These are phyloP conservation scores for Hyles vespertilio DNA, from an alignment of 1,140 invertebrate genomes.

Conservation along the genomic window DNA sequence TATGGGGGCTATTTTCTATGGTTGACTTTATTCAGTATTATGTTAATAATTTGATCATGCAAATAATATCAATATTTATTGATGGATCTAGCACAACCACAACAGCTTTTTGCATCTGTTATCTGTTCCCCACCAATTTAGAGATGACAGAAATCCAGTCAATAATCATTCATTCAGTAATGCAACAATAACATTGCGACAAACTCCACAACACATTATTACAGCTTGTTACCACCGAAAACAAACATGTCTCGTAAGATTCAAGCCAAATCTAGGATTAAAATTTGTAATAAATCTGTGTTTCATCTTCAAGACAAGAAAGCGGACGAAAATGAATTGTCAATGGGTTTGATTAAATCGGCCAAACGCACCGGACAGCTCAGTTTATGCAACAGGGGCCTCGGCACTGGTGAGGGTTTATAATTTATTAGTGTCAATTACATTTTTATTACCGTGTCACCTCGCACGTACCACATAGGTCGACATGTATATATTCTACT, in stretches of 20 bases:
- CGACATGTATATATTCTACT: no score
- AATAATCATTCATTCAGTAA: no score
- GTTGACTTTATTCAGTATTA: no score
- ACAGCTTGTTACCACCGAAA: not conserved
- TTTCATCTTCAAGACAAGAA: slow-evolving; percentile 82
- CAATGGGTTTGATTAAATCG: slow-evolving; percentile 83
- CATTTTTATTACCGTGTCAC: not conserved
- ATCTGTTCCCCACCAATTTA: no score
- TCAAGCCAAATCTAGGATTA: slow-evolving; percentile 52
- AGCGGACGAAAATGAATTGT: slow-evolving; percentile 81
- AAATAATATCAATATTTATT: no score
- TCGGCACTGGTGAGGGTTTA: slow-evolving; percentile 80
- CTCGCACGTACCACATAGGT: no score
- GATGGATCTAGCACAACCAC: no score
- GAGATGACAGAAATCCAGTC: no score
- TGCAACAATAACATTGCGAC: slow-evolving; percentile 6
- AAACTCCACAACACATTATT: not conserved
- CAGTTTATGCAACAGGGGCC: slow-evolving; percentile 84
- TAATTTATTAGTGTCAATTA: not conserved
- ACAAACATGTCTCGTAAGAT: slow-evolving; percentile 80
- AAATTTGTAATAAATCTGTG: slow-evolving; percentile 77
- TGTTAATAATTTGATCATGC: no score
- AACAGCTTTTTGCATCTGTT: no score
- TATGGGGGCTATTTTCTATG: no score
- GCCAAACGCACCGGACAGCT: slow-evolving; percentile 87